Percentiles rank a stretch among this genome's conserved stretches.
Conservation (phyloP, 1,140 invertebrate genomes). For the Drosophila hydei region DNA sequence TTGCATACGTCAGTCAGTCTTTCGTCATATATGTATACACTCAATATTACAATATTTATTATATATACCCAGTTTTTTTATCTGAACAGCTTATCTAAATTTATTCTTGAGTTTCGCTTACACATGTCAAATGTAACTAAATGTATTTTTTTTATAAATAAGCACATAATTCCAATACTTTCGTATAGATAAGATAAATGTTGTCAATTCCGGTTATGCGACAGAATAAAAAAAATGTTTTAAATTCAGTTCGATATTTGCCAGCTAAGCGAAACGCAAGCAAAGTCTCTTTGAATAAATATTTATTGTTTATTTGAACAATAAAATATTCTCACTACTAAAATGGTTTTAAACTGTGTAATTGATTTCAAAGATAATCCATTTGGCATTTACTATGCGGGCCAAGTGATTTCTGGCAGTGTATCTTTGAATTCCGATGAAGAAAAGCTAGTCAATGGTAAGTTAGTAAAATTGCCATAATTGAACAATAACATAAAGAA, state of each 20-base stretch:
- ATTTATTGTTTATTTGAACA: slow-evolving; percentile 11
- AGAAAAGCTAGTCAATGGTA: slow-evolving; percentile 84
- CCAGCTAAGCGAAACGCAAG: slow-evolving; percentile 26
- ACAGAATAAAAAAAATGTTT: slow-evolving; percentile 20
- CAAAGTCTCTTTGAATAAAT: slow-evolving; percentile 15
- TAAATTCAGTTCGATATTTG: slow-evolving; percentile 35
- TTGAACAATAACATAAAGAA: neutral
- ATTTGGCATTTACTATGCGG: slow-evolving; percentile 84
- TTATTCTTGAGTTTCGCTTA: slow-evolving; percentile 34
- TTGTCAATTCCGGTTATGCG: slow-evolving; percentile 16
- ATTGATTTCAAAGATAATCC: slow-evolving; percentile 84
- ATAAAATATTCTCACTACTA: neutral
- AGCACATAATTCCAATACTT: slow-evolving; percentile 43
- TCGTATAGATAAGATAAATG: slow-evolving; percentile 62
- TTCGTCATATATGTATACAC: no score
- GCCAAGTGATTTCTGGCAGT: slow-evolving; percentile 84
- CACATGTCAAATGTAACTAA: slow-evolving; percentile 47
- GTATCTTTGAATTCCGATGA: slow-evolving; percentile 83
- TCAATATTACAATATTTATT: no score
- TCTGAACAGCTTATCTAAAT: neutral
- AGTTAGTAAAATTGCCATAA: slow-evolving; percentile 5
- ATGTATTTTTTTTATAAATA: slow-evolving; percentile 41
- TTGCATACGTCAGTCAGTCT: no score
- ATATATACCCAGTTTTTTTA: neutral
- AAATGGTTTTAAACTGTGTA: slow-evolving; percentile 66